These are phyloP conservation scores for Phyllotreta cruciferae DNA, from an alignment of 2,888 invertebrate species.

Conservation along the genomic window DNA sequence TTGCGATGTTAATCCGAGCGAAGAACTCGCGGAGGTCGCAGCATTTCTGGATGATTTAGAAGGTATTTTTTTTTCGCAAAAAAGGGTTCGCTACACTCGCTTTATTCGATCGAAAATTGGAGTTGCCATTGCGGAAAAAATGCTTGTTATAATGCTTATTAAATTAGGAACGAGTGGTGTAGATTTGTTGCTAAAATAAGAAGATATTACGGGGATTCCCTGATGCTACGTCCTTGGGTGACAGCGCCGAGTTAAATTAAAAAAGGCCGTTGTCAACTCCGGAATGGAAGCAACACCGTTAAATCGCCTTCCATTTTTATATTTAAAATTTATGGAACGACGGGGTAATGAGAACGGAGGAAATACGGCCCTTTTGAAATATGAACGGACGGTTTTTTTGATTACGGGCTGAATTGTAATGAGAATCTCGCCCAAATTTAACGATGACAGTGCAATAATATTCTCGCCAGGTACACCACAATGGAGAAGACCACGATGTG, in stretches of 20 bases:
- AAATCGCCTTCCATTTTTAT: conserved; percentile 37
- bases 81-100: no score
- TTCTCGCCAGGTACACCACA: no score
- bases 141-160: no score
- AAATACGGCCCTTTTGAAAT: conserved; percentile 31
- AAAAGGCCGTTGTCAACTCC: conserved; percentile 50
- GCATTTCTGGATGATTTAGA: conserved; percentile 58
- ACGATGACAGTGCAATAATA: no score
- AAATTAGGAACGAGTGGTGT: no score
- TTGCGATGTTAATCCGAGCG: conserved; percentile 57
- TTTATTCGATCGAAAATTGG: no score
- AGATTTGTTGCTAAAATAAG: no score
- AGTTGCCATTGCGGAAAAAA: no score
- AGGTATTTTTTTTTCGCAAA: conserved; percentile 1
- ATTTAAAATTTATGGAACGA: conserved; percentile 34
- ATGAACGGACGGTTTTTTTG: conserved; percentile 7
- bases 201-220: not conserved
- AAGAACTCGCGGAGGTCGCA: conserved; percentile 51
- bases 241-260: conserved; percentile 50
- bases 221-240: conserved; percentile 36
- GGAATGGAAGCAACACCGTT: conserved; percentile 41
- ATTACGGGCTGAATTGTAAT: conserved; percentile 23
- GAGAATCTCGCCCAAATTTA: not conserved
- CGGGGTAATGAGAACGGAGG: conserved; percentile 33
- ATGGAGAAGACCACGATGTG: no score